Conservation (phyloP, 1,140 invertebrate genomes). For the Bombus waltoni region DNA sequence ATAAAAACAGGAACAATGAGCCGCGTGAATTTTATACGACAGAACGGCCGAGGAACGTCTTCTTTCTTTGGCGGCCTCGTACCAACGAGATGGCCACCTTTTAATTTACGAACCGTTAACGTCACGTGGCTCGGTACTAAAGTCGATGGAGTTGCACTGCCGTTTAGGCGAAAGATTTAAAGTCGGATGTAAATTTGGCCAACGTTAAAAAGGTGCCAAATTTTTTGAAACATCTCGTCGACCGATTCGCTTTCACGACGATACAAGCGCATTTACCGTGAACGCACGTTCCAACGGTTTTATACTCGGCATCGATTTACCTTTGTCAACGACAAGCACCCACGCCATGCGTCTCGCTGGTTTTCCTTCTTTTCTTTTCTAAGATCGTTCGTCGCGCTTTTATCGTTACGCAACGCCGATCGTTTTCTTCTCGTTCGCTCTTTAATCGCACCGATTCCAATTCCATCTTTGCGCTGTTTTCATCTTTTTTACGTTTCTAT, state of each 20-base stretch:
- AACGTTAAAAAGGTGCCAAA: slow-evolving; percentile 72
- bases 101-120: slow-evolving; percentile 77
- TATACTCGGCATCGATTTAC: not conserved
- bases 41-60: not conserved
- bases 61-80: slow-evolving; percentile 22
- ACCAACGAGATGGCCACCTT: slow-evolving; percentile 64
- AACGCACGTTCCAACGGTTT: slow-evolving; percentile 22
- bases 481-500: not conserved
- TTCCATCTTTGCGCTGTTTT: not conserved
- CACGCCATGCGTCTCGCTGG: too few species aligned
- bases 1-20: slow-evolving; percentile 38
- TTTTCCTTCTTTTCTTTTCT: not conserved
- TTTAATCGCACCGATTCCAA: not conserved
- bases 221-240: slow-evolving; percentile 64
- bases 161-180: slow-evolving; percentile 53
- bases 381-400: not conserved
- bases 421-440: not conserved
- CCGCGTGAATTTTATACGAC: not conserved
- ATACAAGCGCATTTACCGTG: slow-evolving; percentile 32
- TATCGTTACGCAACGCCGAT: slow-evolving; percentile 3
- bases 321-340: not conserved
- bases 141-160: slow-evolving; percentile 48
- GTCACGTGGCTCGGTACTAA: slow-evolving; percentile 52
- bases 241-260: slow-evolving; percentile 59
- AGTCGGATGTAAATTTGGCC: slow-evolving; percentile 64